These are phyloP conservation scores for Amiota communis DNA, from an alignment of 2,888 invertebrate species.

Conservation along the genomic window DNA sequence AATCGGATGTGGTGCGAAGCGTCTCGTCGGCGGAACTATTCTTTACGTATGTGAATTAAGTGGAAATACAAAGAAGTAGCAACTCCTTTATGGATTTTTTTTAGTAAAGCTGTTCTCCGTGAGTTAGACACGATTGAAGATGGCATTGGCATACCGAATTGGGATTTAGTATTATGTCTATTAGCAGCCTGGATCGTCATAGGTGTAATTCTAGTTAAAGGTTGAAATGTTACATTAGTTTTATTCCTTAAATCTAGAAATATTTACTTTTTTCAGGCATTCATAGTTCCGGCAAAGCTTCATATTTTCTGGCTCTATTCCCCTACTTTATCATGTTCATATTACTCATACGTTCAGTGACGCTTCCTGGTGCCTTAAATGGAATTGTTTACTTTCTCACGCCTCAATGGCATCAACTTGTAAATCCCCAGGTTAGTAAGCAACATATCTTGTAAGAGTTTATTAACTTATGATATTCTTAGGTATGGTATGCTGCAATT, in stretches of 20 bases:
- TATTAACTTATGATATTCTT: neutral
- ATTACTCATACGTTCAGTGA: slow-evolving; percentile 76
- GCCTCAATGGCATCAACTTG: slow-evolving; percentile 77
- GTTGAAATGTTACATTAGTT: slow-evolving; percentile 14
- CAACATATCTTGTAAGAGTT: too few species aligned
- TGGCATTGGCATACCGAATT: slow-evolving; percentile 76
- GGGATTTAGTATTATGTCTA: slow-evolving; percentile 75
- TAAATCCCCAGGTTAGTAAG: slow-evolving; percentile 60
- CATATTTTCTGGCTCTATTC: slow-evolving; percentile 82
- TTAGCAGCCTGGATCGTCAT: slow-evolving; percentile 76
- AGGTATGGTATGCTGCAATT: slow-evolving; percentile 80
- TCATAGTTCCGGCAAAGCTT: slow-evolving; percentile 77
- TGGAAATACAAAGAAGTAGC: too few species aligned
- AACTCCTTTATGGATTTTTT: neutral
- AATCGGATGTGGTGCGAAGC: slow-evolving; percentile 42
- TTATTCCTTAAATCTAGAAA: neutral
- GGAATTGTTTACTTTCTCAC: slow-evolving; percentile 79
- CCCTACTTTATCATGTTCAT: slow-evolving; percentile 78
- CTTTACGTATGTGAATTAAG: slow-evolving; percentile 67
- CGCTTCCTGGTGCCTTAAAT: slow-evolving; percentile 77
- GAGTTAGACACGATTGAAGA: slow-evolving; percentile 73
- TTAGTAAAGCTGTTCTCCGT: slow-evolving; percentile 75
- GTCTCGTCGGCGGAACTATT: slow-evolving; percentile 72
- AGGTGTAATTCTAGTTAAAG: slow-evolving; percentile 75
- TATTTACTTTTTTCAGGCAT: slow-evolving; percentile 66